Evolutionary conservation across 2,888 invertebrate species (phyloP).

Genomic region (Frankliniella intonsa): DNA sequence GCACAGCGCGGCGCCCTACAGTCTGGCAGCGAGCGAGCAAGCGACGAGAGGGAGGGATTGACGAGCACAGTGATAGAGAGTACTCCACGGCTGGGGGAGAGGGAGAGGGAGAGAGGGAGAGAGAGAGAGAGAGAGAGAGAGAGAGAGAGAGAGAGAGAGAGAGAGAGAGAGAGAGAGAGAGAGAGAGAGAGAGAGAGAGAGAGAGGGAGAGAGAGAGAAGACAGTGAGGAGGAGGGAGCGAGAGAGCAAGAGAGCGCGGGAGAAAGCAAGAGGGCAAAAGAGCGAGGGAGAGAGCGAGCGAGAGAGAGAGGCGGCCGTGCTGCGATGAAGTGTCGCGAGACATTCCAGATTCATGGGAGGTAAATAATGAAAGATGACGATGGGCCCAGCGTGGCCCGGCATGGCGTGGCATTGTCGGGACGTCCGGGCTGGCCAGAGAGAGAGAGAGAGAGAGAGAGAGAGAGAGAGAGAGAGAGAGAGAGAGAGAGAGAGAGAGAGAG

Average conservation of each 20-base stretch:
- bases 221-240: too few relatives aligned
- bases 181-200: not conserved
- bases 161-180: too few relatives aligned
- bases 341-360: constrained; percentile 24
- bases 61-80: too few relatives aligned
- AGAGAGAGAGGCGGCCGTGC: not conserved
- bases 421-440: not conserved
- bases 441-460: not conserved
- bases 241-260: too few relatives aligned
- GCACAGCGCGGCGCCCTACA: too few relatives aligned
- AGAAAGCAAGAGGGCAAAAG: too few relatives aligned
- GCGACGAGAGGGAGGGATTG: too few relatives aligned
- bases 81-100: too few relatives aligned
- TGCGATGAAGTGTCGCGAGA: constrained; percentile 9
- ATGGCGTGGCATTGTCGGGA: not conserved
- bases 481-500: not conserved
- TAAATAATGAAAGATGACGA: constrained; percentile 26
- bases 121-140: too few relatives aligned
- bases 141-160: too few relatives aligned
- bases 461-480: constrained; percentile 1
- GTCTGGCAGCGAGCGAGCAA: too few relatives aligned
- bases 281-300: not conserved
- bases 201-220: not conserved
- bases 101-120: too few relatives aligned
- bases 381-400: not conserved